Evolutionary conservation across 1,140 invertebrate genomes (phyloP).

Genomic region (Goniozus legneri): DNA sequence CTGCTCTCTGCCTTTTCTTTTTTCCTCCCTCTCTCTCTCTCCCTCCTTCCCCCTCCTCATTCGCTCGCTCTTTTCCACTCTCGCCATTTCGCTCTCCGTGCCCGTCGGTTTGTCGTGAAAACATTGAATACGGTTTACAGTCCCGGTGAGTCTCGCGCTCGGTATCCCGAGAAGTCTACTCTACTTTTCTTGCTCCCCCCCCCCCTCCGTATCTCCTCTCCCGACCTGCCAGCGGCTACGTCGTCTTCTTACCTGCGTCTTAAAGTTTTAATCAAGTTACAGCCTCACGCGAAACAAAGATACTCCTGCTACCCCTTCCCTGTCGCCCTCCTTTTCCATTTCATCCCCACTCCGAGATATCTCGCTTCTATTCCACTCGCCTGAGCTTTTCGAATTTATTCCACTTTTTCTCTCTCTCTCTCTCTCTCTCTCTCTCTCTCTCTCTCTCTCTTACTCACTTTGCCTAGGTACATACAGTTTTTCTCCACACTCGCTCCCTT

Average conservation of each 20-base stretch:
- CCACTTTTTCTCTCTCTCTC: not conserved
- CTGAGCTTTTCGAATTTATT: not conserved
- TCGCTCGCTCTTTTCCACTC: not conserved
- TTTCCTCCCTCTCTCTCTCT: not conserved
- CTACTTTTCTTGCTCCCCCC: not conserved
- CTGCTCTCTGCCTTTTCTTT: conserved; percentile 4
- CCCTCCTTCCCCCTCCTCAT: not conserved
- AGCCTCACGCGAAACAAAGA: conserved; percentile 20
- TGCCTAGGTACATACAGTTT: not conserved
- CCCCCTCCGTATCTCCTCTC: not conserved
- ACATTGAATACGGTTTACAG: conserved; percentile 21
- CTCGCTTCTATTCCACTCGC: not conserved
- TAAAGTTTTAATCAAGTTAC: conserved; percentile 39
- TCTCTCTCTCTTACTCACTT: not conserved
- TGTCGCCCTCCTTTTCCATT: not conserved
- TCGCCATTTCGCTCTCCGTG: conserved; percentile 3
- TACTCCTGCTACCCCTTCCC: conserved; percentile 5
- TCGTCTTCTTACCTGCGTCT: conserved; percentile 1
- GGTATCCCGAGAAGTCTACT: not conserved
- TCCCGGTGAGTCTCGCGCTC: conserved; percentile 2
- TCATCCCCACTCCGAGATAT: not conserved
- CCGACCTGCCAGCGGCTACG: not conserved
- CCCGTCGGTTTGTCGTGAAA: conserved; percentile 18
- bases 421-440: not conserved
- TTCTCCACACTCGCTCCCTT: not conserved